phyloP scores from a whole-genome alignment of 2,113 vertebrate species.

The Castor canadensis region DNA sequence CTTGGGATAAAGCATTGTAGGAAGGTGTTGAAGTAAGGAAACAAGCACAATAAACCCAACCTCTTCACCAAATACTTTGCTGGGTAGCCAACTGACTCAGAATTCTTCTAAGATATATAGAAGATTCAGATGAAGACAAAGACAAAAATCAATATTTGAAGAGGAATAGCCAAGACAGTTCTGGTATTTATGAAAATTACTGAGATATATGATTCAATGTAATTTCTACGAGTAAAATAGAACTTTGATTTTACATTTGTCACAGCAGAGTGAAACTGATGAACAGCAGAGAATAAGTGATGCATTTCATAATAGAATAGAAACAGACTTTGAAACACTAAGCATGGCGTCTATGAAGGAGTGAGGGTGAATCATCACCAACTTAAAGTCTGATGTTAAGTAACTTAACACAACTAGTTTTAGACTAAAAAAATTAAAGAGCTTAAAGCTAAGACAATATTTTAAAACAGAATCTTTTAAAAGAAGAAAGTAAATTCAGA shows the following conservation, averaged over 20 bases:
- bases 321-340: not conserved
- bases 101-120: not conserved
- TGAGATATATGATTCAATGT: not conserved
- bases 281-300: not conserved
- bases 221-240: not conserved
- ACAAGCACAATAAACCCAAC: too few species aligned
- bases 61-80: not conserved
- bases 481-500: not conserved
- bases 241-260: not conserved
- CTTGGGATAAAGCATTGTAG: not conserved
- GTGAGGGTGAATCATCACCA: not conserved
- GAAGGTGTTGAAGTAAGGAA: not conserved
- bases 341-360: not conserved
- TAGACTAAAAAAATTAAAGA: not conserved
- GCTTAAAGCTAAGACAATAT: not conserved
- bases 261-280: not conserved
- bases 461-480: not conserved
- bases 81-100: not conserved
- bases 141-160: not conserved
- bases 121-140: not conserved
- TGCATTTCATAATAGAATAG: not conserved
- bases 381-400: not conserved
- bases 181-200: not conserved
- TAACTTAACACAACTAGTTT: not conserved
- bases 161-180: not conserved